Evolutionary conservation across 2,797 vertebrate species (phyloP), one percentile per base, ranked within the genome.

Genomic region (Podarcis siculus): DNA sequence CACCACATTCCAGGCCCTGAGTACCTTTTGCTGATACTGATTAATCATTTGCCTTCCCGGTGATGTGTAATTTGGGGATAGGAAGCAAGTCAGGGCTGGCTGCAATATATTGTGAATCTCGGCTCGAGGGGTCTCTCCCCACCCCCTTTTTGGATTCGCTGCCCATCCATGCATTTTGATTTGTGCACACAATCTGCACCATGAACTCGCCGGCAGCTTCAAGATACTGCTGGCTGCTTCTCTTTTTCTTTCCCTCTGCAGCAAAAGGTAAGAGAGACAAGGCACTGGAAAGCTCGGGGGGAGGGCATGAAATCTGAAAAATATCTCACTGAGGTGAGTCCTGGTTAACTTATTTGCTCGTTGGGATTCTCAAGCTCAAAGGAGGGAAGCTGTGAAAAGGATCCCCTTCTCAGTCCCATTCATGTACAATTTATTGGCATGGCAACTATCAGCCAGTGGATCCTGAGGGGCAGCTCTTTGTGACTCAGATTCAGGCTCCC

Each of bases 31-130:
- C 9, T 87, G 6, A 30, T n/a, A n/a, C 4, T 72, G 89, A 93
- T 95, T 95, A 89, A 94, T 96, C 55, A 95, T 95, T 96, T 92
- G 90, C 93, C 90, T 92, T 90, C 37, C 45, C 17, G 27, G 12
- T 85, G 80, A 27, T 49, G 90, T 17, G 76, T 8, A 7, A 93
- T 83, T 67, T 89, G 30, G 83, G 86, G 92, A 92, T 0, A 83
- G 87, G 87, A 81, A 89, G 89, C n/a, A 71, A 88, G 87, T 39
- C 2, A 0, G 87, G 90, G 83, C 89, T 64, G 83, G n/a, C 1
- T 2, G 35, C 67, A 91, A 82, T 87, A 79, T 85, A 82, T 35
- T 64, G 55, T n/a, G 6, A 83, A 83, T 42, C 1, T 79, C 1
- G 79, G 90, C 35, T 91, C 4, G 6, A 21, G 3, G 21, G 8